Percentiles rank a stretch among this genome's conserved stretches.
phyloP scores from a whole-genome alignment of 53 echinoderm and acorn worm genomes.

The Patiria pectinifera region DNA sequence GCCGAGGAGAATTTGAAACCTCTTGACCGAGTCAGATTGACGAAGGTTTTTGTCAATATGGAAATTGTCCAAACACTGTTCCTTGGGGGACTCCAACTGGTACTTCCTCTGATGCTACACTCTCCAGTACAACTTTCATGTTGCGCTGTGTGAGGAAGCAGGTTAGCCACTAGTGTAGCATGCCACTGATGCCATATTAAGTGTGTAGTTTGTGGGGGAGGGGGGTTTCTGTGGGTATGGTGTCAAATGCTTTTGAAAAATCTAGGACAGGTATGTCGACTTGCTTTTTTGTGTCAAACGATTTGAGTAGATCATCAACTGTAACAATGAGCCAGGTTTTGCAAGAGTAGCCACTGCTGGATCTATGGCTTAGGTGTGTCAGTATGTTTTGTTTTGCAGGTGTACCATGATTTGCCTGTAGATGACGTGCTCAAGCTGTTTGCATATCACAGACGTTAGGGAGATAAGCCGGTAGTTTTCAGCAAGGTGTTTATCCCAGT shows the following conservation, averaged over 20 bases:
- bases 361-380: not conserved
- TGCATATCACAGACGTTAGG: no score
- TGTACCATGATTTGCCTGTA: not conserved
- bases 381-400: not conserved
- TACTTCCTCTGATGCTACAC: constrained; percentile 5
- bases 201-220: constrained; percentile 34
- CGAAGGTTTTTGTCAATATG: no score
- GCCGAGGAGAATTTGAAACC: no score
- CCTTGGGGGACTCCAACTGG: not conserved
- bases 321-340: not conserved
- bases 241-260: constrained; percentile 37
- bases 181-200: constrained; percentile 44
- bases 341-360: not conserved
- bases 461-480: not conserved
- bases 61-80: not conserved
- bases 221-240: constrained; percentile 49
- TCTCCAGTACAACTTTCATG: constrained; percentile 45
- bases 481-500: not conserved
- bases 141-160: not conserved
- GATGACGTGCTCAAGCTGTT: no score
- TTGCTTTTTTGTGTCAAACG: not conserved
- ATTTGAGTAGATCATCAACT: constrained; percentile 21
- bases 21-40: no score
- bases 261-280: not conserved
- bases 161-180: not conserved